Conservation (phyloP, 2,888 invertebrate species). For the Cepaea hortensis region DNA sequence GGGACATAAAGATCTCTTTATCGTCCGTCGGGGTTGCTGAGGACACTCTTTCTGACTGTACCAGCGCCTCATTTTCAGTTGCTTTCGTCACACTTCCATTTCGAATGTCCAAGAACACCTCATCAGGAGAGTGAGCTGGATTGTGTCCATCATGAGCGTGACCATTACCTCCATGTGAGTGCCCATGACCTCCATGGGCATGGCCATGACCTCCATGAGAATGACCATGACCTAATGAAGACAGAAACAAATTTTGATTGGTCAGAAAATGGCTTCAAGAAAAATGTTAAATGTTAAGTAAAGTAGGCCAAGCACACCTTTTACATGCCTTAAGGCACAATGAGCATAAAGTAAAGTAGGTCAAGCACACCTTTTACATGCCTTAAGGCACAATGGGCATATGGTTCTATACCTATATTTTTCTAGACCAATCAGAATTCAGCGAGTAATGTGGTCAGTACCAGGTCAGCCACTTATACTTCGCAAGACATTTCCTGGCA, state of each 20-base stretch:
- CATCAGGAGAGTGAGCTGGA: constrained; percentile 9
- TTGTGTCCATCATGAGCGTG: constrained; percentile 50
- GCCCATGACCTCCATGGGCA: constrained; percentile 60
- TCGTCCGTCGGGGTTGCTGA: constrained; percentile 4
- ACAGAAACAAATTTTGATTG: neutral
- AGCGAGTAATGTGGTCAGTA: no score
- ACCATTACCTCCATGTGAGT: constrained; percentile 58
- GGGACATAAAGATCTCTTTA: constrained; percentile 14
- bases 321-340: neutral
- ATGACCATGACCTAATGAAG: constrained; percentile 16
- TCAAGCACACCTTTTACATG: neutral
- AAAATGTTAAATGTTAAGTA: neutral
- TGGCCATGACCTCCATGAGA: constrained; percentile 60
- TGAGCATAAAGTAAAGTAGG: no score
- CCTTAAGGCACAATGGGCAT: neutral
- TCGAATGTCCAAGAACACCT: neutral
- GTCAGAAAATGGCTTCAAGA: neutral
- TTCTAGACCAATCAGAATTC: no score
- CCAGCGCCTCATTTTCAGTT: constrained; percentile 34
- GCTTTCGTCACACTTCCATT: constrained; percentile 25
- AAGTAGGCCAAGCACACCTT: neutral
- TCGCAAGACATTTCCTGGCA: no score
- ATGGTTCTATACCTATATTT: no score
- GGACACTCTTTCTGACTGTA: neutral
- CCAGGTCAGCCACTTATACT: no score